Conservation (phyloP, 2,797 vertebrate species). For the Chiroxiphia lanceolata region DNA sequence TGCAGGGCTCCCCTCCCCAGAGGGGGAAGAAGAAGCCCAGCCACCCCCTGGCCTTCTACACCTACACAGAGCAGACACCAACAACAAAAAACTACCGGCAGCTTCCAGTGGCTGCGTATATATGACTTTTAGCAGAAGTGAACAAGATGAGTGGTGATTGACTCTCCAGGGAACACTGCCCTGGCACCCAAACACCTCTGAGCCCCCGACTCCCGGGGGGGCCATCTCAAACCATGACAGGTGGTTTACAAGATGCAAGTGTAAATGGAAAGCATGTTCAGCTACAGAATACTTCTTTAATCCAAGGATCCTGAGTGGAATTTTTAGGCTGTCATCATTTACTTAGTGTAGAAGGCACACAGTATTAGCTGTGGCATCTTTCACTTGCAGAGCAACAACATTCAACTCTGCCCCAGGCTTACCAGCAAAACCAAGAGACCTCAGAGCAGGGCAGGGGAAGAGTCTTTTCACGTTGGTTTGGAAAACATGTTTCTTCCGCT, state of each 20-base stretch:
- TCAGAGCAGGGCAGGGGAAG: not conserved
- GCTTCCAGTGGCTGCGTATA: too few relatives aligned
- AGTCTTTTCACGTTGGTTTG: conserved; percentile 17
- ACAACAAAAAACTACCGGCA: too few relatives aligned
- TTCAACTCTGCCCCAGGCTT: not conserved
- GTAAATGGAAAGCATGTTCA: not conserved
- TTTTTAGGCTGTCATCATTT: conserved; percentile 2
- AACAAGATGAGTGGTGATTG: too few relatives aligned
- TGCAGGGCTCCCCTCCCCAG: too few relatives aligned
- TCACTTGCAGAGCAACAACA: conserved; percentile 13
- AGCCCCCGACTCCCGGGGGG: too few relatives aligned
- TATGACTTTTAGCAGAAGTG: too few relatives aligned
- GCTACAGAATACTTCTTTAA: conserved; percentile 1
- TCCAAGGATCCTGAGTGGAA: not conserved
- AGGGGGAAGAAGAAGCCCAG: too few relatives aligned
- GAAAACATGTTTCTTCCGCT: conserved; percentile 56
- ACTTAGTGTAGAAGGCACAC: not conserved
- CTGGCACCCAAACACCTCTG: too few relatives aligned
- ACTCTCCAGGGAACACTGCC: too few relatives aligned
- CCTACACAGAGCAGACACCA: too few relatives aligned
- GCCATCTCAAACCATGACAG: too few relatives aligned
- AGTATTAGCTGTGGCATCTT: conserved; percentile 47
- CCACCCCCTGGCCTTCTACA: too few relatives aligned
- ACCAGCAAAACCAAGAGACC: conserved; percentile 45
- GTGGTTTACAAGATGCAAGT: not conserved